Base-by-base conservation (phyloP, 2,797 vertebrate genomes). In the Denticeps clupeoides region DNA sequence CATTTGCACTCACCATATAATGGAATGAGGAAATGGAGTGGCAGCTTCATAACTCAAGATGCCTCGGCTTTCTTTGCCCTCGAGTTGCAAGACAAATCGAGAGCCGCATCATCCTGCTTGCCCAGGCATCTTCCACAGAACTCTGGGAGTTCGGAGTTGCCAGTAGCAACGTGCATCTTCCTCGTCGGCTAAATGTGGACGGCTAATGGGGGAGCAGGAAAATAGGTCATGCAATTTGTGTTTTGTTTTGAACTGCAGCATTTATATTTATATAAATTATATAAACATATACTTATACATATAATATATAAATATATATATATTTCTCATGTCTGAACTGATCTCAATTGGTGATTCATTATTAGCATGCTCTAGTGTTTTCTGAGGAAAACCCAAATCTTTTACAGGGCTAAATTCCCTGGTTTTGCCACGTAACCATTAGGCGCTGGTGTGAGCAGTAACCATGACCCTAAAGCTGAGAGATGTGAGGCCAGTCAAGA, bases 1-100 rank as follows among this genome's bases (percentile, higher is more conserved):
- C 66, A 71, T 73, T 65, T 63, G 24, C 31, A 46, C 23, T 41
- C 41, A 56, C 51, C 56, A 56, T 58, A 65, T 4, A 37, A 62
- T 47, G 48, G 62, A 51, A 45, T 47, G 44, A 55, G 28, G 47
- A 48, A 37, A 28, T 15, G 29, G 51, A 49, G 51, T 71, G 65
- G 48, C 67, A 70, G 64, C 52, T 50, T 63, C 52, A 68, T 75
- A 66, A 71, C 53, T 71, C 64, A 68, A 37, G 11, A 3, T 45
- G 53, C 11, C 31, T 11, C 35, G 28, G 46, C 41, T 44, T 41
- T 40, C 24, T 11, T 1, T 6, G 53, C 44, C 47, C 60, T 27
- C 44, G 25, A 45, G 38, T 47, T 31, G 25, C 33, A 33, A 56
- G 58, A 70, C 41, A 55, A 54, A 61, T 49, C 5, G 45, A 54